These are phyloP conservation scores for Caenorhabditis uteleia DNA, from an alignment of 2,888 invertebrate species.

Conservation along the genomic window DNA sequence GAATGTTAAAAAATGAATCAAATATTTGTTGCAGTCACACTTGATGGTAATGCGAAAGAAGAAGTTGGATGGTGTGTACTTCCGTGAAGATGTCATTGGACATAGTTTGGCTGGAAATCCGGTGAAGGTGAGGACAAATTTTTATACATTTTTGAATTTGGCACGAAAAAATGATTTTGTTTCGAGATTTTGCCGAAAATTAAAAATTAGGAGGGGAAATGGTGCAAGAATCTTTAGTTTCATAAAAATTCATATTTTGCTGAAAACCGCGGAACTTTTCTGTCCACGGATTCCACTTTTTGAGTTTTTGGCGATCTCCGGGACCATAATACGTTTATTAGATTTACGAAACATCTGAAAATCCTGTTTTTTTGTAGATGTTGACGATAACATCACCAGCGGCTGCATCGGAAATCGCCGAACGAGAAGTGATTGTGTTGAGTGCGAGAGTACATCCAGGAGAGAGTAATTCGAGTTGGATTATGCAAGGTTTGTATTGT, in stretches of 20 bases:
- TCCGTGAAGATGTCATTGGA: conserved; percentile 46
- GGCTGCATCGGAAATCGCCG: conserved; percentile 64
- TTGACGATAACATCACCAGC: conserved; percentile 78
- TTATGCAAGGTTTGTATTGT: conserved; percentile 79
- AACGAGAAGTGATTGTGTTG: conserved; percentile 75
- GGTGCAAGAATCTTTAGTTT: no score
- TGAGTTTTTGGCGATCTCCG: no score
- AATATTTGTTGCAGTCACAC: conserved; percentile 43
- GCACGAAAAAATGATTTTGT: background rate
- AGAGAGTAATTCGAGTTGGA: conserved; percentile 87
- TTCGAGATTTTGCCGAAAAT: conserved; percentile 71
- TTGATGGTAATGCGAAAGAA: conserved; percentile 13
- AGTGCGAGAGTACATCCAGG: conserved; percentile 85
- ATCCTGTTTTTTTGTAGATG: conserved; percentile 78
- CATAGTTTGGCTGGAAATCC: conserved; percentile 48
- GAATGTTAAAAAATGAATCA: no score
- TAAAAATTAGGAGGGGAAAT: no score
- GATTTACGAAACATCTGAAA: no score
- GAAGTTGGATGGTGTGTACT: conserved; percentile 32
- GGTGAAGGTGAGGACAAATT: conserved; percentile 40
- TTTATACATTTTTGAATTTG: background rate
- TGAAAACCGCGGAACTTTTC: no score
- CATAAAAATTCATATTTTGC: no score
- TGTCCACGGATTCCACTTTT: no score
- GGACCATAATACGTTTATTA: no score